Conservation (phyloP, 2,797 vertebrate genomes). For the Malurus splendens region DNA sequence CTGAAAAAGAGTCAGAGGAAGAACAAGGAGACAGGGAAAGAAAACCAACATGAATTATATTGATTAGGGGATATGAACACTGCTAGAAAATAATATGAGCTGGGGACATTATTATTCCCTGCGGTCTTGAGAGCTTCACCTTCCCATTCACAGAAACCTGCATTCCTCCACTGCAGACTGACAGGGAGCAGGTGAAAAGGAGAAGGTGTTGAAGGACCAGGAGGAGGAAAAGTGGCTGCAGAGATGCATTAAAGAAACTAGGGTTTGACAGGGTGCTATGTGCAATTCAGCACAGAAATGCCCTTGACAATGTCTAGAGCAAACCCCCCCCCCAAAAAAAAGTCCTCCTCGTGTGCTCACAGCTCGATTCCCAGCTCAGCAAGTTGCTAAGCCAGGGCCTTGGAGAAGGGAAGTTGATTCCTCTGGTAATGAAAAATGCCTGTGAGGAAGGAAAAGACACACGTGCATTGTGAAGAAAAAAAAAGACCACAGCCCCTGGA, state of each 20-base stretch:
- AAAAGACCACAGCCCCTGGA: slow-evolving; percentile 32
- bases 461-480: slow-evolving; percentile 25
- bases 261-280: not conserved
- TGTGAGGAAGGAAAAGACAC: slow-evolving; percentile 33
- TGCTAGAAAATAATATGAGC: not conserved
- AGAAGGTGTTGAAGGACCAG: not conserved
- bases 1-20: not conserved
- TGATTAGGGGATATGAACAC: not conserved
- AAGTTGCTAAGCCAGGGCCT: not conserved
- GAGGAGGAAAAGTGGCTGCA: not conserved
- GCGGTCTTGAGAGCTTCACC: not conserved
- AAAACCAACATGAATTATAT: not conserved
- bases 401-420: not conserved
- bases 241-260: not conserved
- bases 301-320: not conserved
- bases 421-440: slow-evolving; percentile 33
- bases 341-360: not conserved
- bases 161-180: not conserved
- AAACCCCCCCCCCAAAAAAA: not conserved
- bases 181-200: not conserved
- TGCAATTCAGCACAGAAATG: not conserved
- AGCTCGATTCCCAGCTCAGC: not conserved
- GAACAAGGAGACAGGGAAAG: not conserved
- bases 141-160: not conserved
- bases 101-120: not conserved